These are phyloP conservation scores for Eudemis profundana DNA, from an alignment of 2,888 invertebrate genomes.

Conservation along the genomic window DNA sequence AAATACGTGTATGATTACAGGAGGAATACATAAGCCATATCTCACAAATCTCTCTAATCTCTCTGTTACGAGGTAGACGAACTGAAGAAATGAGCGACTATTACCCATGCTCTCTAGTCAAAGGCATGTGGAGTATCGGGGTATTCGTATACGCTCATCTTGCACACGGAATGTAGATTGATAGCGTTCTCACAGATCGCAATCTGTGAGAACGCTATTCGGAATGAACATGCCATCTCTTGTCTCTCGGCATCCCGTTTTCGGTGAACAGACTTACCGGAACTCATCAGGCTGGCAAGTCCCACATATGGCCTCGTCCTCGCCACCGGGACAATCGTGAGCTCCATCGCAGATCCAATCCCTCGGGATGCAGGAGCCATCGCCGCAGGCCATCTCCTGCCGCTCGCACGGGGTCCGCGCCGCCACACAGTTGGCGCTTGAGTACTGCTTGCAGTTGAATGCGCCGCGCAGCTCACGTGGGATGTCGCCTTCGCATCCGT, in stretches of 20 bases:
- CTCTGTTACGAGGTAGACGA: too few species aligned
- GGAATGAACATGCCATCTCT: too few species aligned
- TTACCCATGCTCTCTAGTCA: too few species aligned
- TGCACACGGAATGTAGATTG: too few species aligned
- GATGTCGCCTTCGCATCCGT: conserved; percentile 86
- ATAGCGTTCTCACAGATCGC: too few species aligned
- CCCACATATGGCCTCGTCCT: conserved; percentile 86
- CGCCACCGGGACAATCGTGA: conserved; percentile 86
- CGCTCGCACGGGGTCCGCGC: conserved; percentile 77
- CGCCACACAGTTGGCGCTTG: conserved; percentile 84
- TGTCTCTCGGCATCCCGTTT: too few species aligned
- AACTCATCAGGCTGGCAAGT: conserved; percentile 69
- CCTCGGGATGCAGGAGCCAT: conserved; percentile 86
- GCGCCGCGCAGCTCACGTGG: conserved; percentile 83
- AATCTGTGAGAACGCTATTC: too few species aligned
- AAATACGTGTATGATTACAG: conserved; percentile 15
- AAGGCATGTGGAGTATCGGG: too few species aligned
- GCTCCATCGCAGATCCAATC: conserved; percentile 88
- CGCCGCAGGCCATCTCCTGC: conserved; percentile 85
- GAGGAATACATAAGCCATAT: too few species aligned
- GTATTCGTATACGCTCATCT: too few species aligned
- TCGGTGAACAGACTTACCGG: conserved; percentile 60
- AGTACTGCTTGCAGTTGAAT: conserved; percentile 87
- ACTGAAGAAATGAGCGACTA: too few species aligned
- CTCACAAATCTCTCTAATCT: too few species aligned